These are phyloP conservation scores for Hippopotamyrus pictus DNA, from an alignment of 2,797 vertebrate species.

Conservation along the genomic window DNA sequence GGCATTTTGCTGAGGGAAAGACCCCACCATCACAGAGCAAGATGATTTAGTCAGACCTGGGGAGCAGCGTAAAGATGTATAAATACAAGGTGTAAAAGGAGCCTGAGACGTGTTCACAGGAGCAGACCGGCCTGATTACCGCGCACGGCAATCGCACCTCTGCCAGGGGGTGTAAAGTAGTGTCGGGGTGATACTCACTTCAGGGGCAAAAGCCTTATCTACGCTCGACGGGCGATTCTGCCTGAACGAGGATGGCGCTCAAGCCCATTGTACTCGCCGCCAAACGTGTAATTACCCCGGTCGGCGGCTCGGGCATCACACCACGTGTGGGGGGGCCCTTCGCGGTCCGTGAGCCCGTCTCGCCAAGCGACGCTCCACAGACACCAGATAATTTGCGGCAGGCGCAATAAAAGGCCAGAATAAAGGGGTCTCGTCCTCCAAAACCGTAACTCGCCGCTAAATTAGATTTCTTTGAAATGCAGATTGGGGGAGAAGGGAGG, in stretches of 20 bases:
- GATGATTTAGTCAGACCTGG: neutral
- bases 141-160: conserved; percentile 70
- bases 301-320: conserved; percentile 94
- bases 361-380: conserved; percentile 87
- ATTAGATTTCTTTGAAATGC: conserved; percentile 99
- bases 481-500: conserved; percentile 89
- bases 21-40: neutral
- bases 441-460: conserved; percentile 73
- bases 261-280: conserved; percentile 86
- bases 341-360: conserved; percentile 77
- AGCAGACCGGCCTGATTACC: conserved; percentile 58
- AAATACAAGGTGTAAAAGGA: conserved; percentile 26
- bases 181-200: conserved; percentile 65
- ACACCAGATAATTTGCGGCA: conserved; percentile 98
- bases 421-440: conserved; percentile 98
- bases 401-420: conserved; percentile 95
- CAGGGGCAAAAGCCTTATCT: conserved; percentile 67
- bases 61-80: neutral
- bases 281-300: conserved; percentile 97
- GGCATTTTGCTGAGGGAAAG: neutral
- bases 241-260: conserved; percentile 88
- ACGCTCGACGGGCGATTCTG: conserved; percentile 77
- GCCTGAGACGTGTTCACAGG: neutral
- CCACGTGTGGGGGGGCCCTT: conserved; percentile 86
- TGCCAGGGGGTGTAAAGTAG: conserved; percentile 51